These are phyloP conservation scores for Cactoblastis cactorum DNA, from an alignment of 2,888 invertebrate genomes.

Conservation along the genomic window DNA sequence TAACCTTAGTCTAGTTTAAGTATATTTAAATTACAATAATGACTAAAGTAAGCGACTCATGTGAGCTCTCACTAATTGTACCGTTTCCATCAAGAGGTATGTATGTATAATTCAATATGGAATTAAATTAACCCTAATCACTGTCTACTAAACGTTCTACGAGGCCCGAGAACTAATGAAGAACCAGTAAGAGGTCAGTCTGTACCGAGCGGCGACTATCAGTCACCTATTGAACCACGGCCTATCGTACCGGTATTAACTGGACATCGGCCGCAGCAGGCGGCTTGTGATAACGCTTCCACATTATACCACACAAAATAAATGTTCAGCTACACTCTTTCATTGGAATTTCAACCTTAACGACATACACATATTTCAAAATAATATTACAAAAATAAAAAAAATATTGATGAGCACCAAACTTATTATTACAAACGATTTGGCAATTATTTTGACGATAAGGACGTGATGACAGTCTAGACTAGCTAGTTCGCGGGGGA, in stretches of 20 bases:
- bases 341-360: slow-evolving; percentile 25
- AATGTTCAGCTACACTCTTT: slow-evolving; percentile 18
- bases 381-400: not conserved
- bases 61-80: too few relatives aligned
- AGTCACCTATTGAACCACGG: slow-evolving; percentile 81
- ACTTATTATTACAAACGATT: not conserved
- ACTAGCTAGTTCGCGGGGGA: slow-evolving; percentile 65
- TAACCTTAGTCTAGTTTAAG: too few relatives aligned
- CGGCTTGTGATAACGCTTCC: slow-evolving; percentile 68
- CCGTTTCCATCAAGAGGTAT: too few relatives aligned
- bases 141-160: slow-evolving; percentile 10
- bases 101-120: not conserved
- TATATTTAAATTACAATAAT: too few relatives aligned
- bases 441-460: not conserved
- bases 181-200: slow-evolving; percentile 72
- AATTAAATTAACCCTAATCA: slow-evolving; percentile 2
- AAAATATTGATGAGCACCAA: not conserved
- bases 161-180: slow-evolving; percentile 33
- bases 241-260: slow-evolving; percentile 78
- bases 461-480: slow-evolving; percentile 9
- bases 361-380: not conserved
- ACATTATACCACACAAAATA: slow-evolving; percentile 36
- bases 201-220: slow-evolving; percentile 63
- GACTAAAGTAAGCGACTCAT: too few relatives aligned
- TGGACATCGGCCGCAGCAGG: slow-evolving; percentile 71